These are phyloP conservation scores for Tethea ocularis DNA, from an alignment of 2,888 invertebrate species.

Conservation along the genomic window DNA sequence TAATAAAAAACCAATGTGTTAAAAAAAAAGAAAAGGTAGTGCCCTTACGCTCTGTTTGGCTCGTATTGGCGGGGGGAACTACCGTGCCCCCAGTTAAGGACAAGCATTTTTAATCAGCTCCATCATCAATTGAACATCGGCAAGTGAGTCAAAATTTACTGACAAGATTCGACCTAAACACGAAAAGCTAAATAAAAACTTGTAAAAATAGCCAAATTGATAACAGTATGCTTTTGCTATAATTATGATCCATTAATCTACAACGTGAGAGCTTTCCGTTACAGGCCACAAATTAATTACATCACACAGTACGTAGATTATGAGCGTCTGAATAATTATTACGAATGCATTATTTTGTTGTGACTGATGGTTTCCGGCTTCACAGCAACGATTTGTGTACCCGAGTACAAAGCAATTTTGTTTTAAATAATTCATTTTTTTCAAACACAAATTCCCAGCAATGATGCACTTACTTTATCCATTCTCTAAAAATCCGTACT, in stretches of 20 bases:
- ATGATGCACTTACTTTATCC: not conserved
- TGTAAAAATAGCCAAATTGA: slow-evolving; percentile 15
- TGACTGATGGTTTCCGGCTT: slow-evolving; percentile 46
- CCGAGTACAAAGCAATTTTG: slow-evolving; percentile 26
- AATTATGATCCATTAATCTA: slow-evolving; percentile 69
- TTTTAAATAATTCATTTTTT: slow-evolving; percentile 18
- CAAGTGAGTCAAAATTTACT: too few species aligned
- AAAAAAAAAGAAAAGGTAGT: too few species aligned
- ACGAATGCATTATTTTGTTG: slow-evolving; percentile 46
- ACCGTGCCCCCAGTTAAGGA: too few species aligned
- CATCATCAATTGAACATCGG: too few species aligned
- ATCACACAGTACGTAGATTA: slow-evolving; percentile 54
- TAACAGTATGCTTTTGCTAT: slow-evolving; percentile 53
- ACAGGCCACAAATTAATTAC: slow-evolving; percentile 73
- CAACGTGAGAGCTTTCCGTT: slow-evolving; percentile 62
- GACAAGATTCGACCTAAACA: too few species aligned
- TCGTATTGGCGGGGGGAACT: too few species aligned
- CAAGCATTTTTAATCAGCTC: too few species aligned
- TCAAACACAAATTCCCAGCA: slow-evolving; percentile 3
- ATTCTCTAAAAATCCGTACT: not conserved
- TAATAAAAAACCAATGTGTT: too few species aligned
- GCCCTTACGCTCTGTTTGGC: too few species aligned
- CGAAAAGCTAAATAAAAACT: slow-evolving; percentile 3
- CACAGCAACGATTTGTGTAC: slow-evolving; percentile 29
- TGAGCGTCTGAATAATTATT: slow-evolving; percentile 43